Evolutionary conservation across 2,888 invertebrate genomes (phyloP).

Genomic region (Nomada fucata): DNA sequence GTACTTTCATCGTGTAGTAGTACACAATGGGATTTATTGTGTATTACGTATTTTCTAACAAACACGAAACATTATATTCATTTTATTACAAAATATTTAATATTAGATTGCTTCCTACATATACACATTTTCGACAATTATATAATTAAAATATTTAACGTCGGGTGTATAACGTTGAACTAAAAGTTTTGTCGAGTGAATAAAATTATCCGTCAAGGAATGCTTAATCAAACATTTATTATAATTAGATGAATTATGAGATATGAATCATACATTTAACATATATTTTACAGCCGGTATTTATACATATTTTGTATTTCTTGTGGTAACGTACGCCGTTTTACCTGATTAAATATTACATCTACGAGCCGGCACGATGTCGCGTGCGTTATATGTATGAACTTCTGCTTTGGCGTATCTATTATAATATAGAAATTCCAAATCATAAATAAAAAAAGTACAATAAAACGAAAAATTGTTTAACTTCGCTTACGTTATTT

Average conservation of each 20-base stretch:
- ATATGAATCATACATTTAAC: background rate
- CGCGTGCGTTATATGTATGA: constrained; percentile 1
- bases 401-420: background rate
- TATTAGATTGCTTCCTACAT: background rate
- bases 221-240: background rate
- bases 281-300: background rate
- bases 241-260: background rate
- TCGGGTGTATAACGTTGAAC: background rate
- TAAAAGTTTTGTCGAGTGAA: background rate
- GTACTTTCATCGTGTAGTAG: too few species aligned
- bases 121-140: background rate
- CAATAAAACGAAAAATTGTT: background rate
- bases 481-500: background rate
- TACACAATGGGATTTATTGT: too few species aligned
- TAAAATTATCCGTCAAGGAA: constrained; percentile 8
- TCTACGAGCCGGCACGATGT: background rate
- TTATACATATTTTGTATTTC: background rate
- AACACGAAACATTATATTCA: too few species aligned
- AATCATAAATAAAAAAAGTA: constrained; percentile 2
- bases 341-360: constrained; percentile 19
- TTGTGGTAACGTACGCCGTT: background rate
- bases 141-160: background rate
- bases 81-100: background rate
- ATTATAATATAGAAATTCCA: background rate
- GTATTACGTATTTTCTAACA: too few species aligned